These are phyloP conservation scores for Scolopax rusticola DNA, from an alignment of 2,797 vertebrate genomes.

Conservation along the genomic window DNA sequence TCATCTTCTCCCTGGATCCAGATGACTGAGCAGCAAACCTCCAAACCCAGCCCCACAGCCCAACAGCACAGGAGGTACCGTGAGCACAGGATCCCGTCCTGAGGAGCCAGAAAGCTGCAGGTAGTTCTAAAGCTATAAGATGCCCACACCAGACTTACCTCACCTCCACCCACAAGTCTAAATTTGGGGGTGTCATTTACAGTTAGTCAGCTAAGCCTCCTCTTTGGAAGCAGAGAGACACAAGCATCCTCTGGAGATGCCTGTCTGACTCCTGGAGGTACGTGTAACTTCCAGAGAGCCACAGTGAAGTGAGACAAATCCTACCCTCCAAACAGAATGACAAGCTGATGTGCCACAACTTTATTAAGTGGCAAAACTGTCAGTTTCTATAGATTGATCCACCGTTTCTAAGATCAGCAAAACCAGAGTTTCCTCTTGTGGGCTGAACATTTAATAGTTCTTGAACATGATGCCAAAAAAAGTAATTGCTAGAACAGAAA, in stretches of 20 bases:
- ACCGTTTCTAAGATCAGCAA: neutral
- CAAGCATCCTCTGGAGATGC: neutral
- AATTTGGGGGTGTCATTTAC: neutral
- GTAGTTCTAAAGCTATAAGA: neutral
- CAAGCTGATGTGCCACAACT: rapidly evolving
- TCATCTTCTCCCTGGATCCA: neutral
- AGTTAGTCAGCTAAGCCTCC: neutral
- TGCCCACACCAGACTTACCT: neutral
- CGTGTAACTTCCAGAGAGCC: neutral
- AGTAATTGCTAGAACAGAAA: neutral
- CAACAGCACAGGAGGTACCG: rapidly evolving
- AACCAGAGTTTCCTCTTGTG: neutral
- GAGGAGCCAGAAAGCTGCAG: neutral
- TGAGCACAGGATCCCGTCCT: neutral
- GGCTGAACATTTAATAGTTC: neutral
- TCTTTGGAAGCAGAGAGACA: neutral
- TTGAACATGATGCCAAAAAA: neutral
- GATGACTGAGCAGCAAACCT: neutral
- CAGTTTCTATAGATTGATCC: neutral
- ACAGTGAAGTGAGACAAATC: neutral
- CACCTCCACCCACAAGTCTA: neutral
- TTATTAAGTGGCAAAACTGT: neutral
- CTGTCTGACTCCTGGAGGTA: neutral
- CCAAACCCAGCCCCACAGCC: neutral
- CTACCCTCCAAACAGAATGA: neutral